Conservation (phyloP, 2,113 vertebrate genomes). For the Aphyosemion australe region DNA sequence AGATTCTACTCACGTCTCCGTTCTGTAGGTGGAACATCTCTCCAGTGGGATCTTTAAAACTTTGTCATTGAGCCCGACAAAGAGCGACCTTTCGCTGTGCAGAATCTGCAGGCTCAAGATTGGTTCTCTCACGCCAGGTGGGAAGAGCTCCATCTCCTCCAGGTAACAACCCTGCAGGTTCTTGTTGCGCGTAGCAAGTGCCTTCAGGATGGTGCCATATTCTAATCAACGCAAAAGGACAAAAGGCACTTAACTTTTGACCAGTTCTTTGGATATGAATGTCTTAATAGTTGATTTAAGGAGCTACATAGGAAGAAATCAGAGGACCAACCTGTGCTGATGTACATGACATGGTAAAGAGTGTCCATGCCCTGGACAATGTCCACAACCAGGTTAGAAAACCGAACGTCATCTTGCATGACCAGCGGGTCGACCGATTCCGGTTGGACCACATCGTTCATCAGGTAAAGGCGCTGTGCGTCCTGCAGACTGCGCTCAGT, state of each 20-base stretch:
- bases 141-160: conserved; percentile 95
- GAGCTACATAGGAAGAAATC: too few relatives aligned
- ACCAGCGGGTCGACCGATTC: conserved; percentile 91
- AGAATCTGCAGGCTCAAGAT: conserved; percentile 94
- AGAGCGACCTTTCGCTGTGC: conserved; percentile 92
- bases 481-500: conserved; percentile 97
- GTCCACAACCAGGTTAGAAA: conserved; percentile 94
- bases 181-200: conserved; percentile 90
- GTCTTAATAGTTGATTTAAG: too few relatives aligned
- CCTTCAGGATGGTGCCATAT: conserved; percentile 95
- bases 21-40: conserved; percentile 88
- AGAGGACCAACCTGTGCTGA: conserved; percentile 88
- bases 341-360: conserved; percentile 96
- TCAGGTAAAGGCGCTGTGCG: conserved; percentile 93
- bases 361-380: conserved; percentile 96
- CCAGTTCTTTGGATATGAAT: too few relatives aligned
- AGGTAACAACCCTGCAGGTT: conserved; percentile 93
- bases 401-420: conserved; percentile 93
- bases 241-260: background rate
- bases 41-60: conserved; percentile 94
- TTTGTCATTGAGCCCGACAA: conserved; percentile 88
- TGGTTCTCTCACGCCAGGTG: conserved; percentile 82
- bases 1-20: conserved; percentile 79
- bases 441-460: conserved; percentile 96
- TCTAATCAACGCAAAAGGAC: conserved; percentile 73